Base-by-base conservation (phyloP, 1,140 invertebrate genomes). In the Trachymyrmex cornetzi region DNA sequence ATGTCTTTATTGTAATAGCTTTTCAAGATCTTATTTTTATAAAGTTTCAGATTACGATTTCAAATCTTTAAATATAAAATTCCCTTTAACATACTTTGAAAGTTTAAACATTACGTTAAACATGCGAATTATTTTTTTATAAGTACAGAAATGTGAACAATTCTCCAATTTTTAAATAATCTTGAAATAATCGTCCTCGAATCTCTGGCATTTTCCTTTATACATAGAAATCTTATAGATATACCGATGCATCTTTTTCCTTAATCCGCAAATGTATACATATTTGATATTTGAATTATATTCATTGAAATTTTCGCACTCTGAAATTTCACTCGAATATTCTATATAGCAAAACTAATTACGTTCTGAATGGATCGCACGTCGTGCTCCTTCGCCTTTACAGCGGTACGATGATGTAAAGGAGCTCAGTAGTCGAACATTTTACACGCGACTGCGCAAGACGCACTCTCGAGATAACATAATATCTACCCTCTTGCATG, bases 341-440 rank as follows among this genome's bases (percentile, higher is more conserved):
- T 57, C 55, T 30, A 24, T 30, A 44, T 24, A 74, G 63, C 69
- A 38, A 75, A n/a, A 48, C 38, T 61, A 74, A 61, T 64, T 64
- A 34, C 44, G 24, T 50, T 74, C 30, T 48, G 69, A 84, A 38
- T 75, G 69, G 50, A 84, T 84, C 80, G 55, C 27, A 19, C 30
- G 48, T 57, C 77, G 30, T 38, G 24, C 27, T 38, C 63, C 55
- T 74, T 53, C 24, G 55, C 38, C 80, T 84, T 84, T 84, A 48
- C 59, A 50, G 19, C 38, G 6, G 24, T 34, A 48, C 19, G 38
- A 27, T 48, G 38, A 82, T 72, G 80, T 71, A 74, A 75, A 75
- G 69, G 71, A 74, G 38, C 61, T 63, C 34, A 63, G 67, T 75
- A 84, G 80, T 44, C 80, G 80, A 84, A 84, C 57, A 50, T 84